Evolutionary conservation across 2,888 invertebrate species (phyloP).

Genomic region (Spatulosminthurus flaviceps): DNA sequence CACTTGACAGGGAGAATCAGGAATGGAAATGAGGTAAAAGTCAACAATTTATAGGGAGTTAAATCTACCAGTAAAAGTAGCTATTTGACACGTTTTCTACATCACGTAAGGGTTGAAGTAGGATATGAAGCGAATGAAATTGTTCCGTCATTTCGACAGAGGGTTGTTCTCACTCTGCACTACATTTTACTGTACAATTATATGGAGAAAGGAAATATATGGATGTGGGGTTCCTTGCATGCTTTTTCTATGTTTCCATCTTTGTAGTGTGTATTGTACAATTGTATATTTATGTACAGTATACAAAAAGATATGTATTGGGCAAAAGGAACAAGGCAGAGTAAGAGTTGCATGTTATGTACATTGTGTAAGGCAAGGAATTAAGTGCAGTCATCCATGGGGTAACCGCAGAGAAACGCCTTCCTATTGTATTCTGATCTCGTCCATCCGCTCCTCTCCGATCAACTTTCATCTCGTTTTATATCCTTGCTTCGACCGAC

Average conservation of each 20-base stretch:
- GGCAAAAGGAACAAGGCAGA: not conserved
- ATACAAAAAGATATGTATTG: not conserved
- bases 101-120: slow-evolving; percentile 4
- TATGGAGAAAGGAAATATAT: slow-evolving; percentile 14
- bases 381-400: slow-evolving; percentile 49
- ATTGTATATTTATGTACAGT: slow-evolving; percentile 7
- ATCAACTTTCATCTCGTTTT: slow-evolving; percentile 51
- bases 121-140: slow-evolving; percentile 7
- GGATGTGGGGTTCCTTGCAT: slow-evolving; percentile 20
- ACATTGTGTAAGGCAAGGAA: slow-evolving; percentile 36
- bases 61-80: slow-evolving; percentile 26
- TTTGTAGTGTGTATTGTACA: too few species aligned
- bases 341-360: slow-evolving; percentile 4
- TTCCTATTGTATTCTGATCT: slow-evolving; percentile 52
- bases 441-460: slow-evolving; percentile 48
- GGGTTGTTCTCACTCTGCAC: not conserved
- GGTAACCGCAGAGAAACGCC: slow-evolving; percentile 51
- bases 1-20: slow-evolving; percentile 10
- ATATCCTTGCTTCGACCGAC: slow-evolving; percentile 45
- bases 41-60: slow-evolving; percentile 30
- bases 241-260: slow-evolving; percentile 22
- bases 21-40: slow-evolving; percentile 29
- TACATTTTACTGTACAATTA: not conserved
- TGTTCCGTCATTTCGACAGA: slow-evolving; percentile 6
- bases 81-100: slow-evolving; percentile 25